Evolutionary conservation across 2,888 invertebrate genomes (phyloP).

Genomic region (Papilio elwesi): DNA sequence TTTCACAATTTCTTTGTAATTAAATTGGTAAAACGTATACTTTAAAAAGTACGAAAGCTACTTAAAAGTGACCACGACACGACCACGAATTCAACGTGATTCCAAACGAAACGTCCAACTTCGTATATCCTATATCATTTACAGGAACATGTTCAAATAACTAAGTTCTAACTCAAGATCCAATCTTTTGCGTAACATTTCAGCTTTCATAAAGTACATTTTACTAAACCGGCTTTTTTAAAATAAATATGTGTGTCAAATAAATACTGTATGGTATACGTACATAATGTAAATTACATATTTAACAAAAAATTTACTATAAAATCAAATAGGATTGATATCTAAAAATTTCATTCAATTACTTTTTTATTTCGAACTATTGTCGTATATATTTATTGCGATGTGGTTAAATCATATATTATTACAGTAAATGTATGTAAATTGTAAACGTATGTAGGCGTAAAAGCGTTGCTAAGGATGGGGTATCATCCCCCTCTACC

Average conservation of each 20-base stretch:
- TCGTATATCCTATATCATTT: conserved; percentile 53
- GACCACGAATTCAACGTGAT: background rate
- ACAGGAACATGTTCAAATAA: conserved; percentile 21
- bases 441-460: too few species aligned
- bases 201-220: background rate
- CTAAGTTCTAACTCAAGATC: conserved; percentile 20
- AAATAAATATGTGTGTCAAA: background rate
- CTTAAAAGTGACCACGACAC: too few species aligned
- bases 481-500: background rate
- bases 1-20: too few species aligned
- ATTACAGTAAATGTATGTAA: background rate
- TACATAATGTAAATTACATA: too few species aligned
- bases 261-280: too few species aligned
- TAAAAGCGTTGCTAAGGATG: conserved; percentile 3
- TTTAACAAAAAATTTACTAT: too few species aligned
- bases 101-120: conserved; percentile 15
- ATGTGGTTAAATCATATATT: background rate
- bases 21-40: too few species aligned
- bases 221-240: background rate
- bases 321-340: too few species aligned
- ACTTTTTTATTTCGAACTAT: background rate
- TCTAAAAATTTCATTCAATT: background rate
- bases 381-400: background rate
- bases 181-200: conserved; percentile 17
- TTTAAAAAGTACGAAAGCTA: too few species aligned